A percentile compares a stretch with the other conserved stretches of the same genome.
phyloP scores from a whole-genome alignment of 2,113 vertebrate genomes.

The Salvelinus alpinus region DNA sequence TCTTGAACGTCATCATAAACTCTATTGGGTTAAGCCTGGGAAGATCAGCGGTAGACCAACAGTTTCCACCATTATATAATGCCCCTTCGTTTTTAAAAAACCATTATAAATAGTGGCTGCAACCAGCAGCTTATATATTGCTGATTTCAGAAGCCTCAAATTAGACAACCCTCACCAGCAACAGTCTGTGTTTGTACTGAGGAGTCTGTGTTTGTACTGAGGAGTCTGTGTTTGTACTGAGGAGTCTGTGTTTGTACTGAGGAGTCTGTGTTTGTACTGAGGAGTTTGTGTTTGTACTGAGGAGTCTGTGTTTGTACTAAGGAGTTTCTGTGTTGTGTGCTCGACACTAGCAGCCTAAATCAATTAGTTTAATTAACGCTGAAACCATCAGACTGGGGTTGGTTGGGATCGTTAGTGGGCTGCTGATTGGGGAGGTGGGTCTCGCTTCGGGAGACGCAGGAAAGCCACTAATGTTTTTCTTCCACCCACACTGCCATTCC shows the following conservation, averaged over 20 bases:
- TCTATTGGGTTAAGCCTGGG: conserved; percentile 14
- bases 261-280: no score
- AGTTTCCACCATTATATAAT: conserved; percentile 46
- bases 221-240: no score
- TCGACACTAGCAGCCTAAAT: conserved; percentile 44
- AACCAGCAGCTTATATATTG: conserved; percentile 27
- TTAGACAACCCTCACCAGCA: conserved; percentile 30
- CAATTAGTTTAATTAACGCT: conserved; percentile 54
- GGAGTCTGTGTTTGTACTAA: conserved; percentile 4
- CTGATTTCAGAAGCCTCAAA: conserved; percentile 55
- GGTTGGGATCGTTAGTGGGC: conserved; percentile 42
- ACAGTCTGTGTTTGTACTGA: background rate
- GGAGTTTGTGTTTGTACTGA: no score
- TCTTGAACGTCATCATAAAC: conserved; percentile 55
- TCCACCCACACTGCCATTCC: background rate
- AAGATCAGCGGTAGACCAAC: conserved; percentile 54
- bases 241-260: no score
- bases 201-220: background rate
- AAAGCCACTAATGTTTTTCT: conserved; percentile 33
- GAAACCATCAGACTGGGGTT: conserved; percentile 41
- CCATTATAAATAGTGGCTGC: conserved; percentile 48
- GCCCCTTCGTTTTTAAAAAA: conserved; percentile 38
- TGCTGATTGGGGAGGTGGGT: conserved; percentile 10
- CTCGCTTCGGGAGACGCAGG: conserved; percentile 12
- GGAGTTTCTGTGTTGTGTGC: conserved; percentile 39